Evolutionary conservation across 2,888 invertebrate genomes (phyloP).

Genomic region (Drosophila falleni): DNA sequence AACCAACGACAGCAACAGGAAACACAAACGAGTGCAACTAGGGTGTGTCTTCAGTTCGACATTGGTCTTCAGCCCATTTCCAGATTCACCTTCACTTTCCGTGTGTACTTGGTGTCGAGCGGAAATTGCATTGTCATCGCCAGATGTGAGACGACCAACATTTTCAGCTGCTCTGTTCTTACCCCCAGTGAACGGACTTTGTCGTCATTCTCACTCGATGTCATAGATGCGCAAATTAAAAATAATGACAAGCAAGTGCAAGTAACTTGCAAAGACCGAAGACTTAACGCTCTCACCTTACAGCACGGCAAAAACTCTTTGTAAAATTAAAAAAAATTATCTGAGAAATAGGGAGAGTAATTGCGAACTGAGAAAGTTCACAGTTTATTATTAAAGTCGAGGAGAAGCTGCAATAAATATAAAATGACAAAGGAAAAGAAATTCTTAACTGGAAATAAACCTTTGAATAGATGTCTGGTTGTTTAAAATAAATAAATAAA

Average conservation of each 20-base stretch:
- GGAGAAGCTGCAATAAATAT: not conserved
- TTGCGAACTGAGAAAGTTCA: not conserved
- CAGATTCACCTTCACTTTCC: slow-evolving; percentile 20
- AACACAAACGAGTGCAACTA: slow-evolving; percentile 39
- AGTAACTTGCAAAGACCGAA: slow-evolving; percentile 2
- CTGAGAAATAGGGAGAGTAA: not conserved
- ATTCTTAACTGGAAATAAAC: not conserved
- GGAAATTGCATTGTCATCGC: slow-evolving; percentile 78
- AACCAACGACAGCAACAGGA: slow-evolving; percentile 42
- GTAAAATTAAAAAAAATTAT: slow-evolving; percentile 14
- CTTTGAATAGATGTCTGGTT: not conserved
- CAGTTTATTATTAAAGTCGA: not conserved
- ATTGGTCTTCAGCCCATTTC: slow-evolving; percentile 17
- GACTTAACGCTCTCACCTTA: slow-evolving; percentile 8
- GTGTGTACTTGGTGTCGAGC: slow-evolving; percentile 56
- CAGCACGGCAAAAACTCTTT: not conserved
- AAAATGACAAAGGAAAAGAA: not conserved
- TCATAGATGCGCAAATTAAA: slow-evolving; percentile 74
- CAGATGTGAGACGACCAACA: slow-evolving; percentile 53
- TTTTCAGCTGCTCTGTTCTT: slow-evolving; percentile 14
- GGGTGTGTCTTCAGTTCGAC: slow-evolving; percentile 14
- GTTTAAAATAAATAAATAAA: too few relatives aligned
- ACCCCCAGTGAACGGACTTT: slow-evolving; percentile 15
- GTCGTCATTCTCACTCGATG: slow-evolving; percentile 24
- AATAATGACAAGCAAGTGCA: slow-evolving; percentile 55